These are phyloP conservation scores for Lycocerus yunnanus DNA, from an alignment of 2,888 invertebrate species.

Conservation along the genomic window DNA sequence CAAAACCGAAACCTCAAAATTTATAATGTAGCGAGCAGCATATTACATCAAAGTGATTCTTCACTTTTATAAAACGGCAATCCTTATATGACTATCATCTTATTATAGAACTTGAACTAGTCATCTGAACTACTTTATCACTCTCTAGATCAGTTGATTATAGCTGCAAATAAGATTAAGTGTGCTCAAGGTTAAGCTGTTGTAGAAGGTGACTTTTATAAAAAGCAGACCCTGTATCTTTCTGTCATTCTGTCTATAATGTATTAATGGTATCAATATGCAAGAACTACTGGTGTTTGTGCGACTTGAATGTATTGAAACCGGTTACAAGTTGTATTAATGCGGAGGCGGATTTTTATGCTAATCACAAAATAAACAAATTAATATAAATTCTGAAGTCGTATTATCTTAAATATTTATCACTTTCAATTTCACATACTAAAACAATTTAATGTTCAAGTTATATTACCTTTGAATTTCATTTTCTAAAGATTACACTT, in stretches of 20 bases:
- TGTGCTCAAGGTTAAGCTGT: slow-evolving; percentile 19
- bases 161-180: slow-evolving; percentile 21
- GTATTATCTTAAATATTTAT: neutral
- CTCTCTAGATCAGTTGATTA: slow-evolving; percentile 16
- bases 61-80: neutral
- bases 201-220: slow-evolving; percentile 28
- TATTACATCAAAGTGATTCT: neutral
- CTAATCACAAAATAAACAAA: slow-evolving; percentile 1
- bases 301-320: slow-evolving; percentile 31
- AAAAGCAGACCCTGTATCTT: slow-evolving; percentile 24
- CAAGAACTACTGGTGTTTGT: slow-evolving; percentile 37
- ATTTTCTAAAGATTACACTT: neutral
- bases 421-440: neutral
- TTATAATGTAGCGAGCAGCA: neutral
- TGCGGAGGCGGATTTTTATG: slow-evolving; percentile 15
- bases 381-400: neutral
- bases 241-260: slow-evolving; percentile 25
- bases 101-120: slow-evolving; percentile 9
- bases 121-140: slow-evolving; percentile 12
- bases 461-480: neutral
- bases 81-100: slow-evolving; percentile 1
- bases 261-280: slow-evolving; percentile 40
- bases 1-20: neutral
- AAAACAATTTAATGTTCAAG: neutral
- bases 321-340: slow-evolving; percentile 30